Evolutionary conservation across 2,888 invertebrate species (phyloP).

Genomic region (Pomacea canaliculata): DNA sequence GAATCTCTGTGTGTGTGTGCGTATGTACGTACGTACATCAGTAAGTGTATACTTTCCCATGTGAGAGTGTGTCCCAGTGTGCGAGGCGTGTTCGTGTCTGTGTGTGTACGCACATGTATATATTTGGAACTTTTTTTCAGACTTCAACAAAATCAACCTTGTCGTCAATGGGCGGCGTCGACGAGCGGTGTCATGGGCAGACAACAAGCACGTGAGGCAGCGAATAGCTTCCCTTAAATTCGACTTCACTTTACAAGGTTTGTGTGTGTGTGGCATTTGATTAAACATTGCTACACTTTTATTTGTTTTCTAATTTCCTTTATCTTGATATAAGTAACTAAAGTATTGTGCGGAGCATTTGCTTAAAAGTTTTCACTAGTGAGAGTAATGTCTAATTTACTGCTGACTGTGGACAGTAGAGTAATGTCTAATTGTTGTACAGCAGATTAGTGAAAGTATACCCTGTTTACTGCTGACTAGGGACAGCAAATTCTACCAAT

Average conservation of each 20-base stretch:
- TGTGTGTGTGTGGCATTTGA: not conserved
- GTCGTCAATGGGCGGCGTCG: slow-evolving; percentile 32
- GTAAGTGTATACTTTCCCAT: too few relatives aligned
- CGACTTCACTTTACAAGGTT: slow-evolving; percentile 23
- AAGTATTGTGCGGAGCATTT: too few relatives aligned
- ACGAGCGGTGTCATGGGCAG: not conserved
- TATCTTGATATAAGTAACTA: too few relatives aligned
- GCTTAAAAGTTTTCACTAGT: too few relatives aligned
- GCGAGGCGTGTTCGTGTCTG: too few relatives aligned
- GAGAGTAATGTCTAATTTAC: not conserved
- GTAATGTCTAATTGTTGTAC: not conserved
- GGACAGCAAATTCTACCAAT: slow-evolving; percentile 16
- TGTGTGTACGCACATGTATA: too few relatives aligned
- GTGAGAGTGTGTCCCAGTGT: too few relatives aligned
- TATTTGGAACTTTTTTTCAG: not conserved
- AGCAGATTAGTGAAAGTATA: not conserved
- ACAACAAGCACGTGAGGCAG: not conserved
- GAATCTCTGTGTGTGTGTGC: not conserved
- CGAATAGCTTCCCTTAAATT: slow-evolving; percentile 15
- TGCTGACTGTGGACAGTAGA: not conserved
- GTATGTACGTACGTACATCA: not conserved
- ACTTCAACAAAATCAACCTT: slow-evolving; percentile 46
- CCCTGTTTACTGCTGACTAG: not conserved
- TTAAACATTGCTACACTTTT: too few relatives aligned
- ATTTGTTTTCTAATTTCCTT: too few relatives aligned